A percentile compares a stretch with the other conserved stretches of the same genome.
Evolutionary conservation across 2,888 invertebrate genomes (phyloP).

Genomic region (Chloroclysta siterata): DNA sequence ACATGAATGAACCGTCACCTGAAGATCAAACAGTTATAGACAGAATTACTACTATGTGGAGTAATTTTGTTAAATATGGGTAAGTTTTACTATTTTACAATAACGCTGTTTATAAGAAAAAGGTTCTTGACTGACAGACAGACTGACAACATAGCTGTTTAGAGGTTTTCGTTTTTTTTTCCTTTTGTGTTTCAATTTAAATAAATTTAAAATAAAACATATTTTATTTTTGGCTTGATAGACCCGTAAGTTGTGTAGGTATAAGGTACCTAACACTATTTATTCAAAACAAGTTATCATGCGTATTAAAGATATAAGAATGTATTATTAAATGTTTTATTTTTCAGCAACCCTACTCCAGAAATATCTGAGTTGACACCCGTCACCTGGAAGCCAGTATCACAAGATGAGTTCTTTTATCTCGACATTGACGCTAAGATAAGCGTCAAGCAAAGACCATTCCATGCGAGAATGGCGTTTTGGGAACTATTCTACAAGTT

Average conservation of each 20-base stretch:
- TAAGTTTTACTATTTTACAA: conserved; percentile 42
- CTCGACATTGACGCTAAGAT: conserved; percentile 39
- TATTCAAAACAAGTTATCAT: background rate
- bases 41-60: conserved; percentile 54
- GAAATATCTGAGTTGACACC: conserved; percentile 31
- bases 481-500: conserved; percentile 49
- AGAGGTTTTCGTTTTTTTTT: too few species aligned
- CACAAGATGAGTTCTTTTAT: conserved; percentile 20
- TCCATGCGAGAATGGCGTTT: conserved; percentile 44
- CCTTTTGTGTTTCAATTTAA: too few species aligned
- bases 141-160: too few species aligned
- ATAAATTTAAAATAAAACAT: too few species aligned
- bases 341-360: conserved; percentile 44
- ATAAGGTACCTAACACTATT: background rate
- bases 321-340: background rate
- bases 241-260: too few species aligned
- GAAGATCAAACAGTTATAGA: conserved; percentile 40
- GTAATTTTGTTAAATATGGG: conserved; percentile 61
- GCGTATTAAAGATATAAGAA: too few species aligned
- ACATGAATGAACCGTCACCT: conserved; percentile 35
- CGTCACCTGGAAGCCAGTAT: conserved; percentile 6
- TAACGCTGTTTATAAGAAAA: too few species aligned
- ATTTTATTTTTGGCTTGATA: too few species aligned
- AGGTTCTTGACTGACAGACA: too few species aligned
- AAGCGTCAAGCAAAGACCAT: conserved; percentile 35